A percentile compares a stretch with the other conserved stretches of the same genome.
phyloP scores from a whole-genome alignment of 1,140 invertebrate genomes.

The Heterodera schachtii region DNA sequence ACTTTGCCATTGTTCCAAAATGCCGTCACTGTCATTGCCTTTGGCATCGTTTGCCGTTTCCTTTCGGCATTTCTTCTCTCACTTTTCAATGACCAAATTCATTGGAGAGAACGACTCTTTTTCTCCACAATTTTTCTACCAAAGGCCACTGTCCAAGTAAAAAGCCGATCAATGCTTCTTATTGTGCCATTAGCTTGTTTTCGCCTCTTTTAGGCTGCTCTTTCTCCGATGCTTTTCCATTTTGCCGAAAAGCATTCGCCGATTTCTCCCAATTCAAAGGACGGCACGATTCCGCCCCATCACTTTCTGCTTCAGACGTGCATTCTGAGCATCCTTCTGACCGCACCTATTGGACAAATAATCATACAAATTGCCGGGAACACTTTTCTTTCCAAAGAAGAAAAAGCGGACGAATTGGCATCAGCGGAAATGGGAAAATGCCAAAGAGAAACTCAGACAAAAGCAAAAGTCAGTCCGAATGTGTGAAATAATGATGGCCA shows the following conservation, averaged over 20 bases:
- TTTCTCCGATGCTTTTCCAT: slow-evolving; percentile 49
- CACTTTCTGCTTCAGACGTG: slow-evolving; percentile 49
- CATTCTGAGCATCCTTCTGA: slow-evolving; percentile 50
- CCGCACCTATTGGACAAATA: slow-evolving; percentile 51
- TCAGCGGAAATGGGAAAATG: neutral
- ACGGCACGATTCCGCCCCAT: neutral
- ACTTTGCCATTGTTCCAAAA: slow-evolving; percentile 40
- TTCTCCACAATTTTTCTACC: slow-evolving; percentile 47
- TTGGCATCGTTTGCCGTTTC: slow-evolving; percentile 43
- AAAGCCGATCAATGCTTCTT: neutral
- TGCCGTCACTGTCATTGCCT: slow-evolving; percentile 42
- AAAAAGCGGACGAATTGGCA: neutral
- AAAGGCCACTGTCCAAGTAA: slow-evolving; percentile 55
- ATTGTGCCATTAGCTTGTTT: neutral
- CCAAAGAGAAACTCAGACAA: neutral
- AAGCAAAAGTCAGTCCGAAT: neutral
- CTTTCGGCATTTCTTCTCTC: slow-evolving; percentile 40
- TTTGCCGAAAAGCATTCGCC: slow-evolving; percentile 9
- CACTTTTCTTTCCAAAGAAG: slow-evolving; percentile 15
- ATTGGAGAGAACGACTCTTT: slow-evolving; percentile 42
- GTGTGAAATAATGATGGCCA: neutral
- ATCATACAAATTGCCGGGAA: slow-evolving; percentile 19
- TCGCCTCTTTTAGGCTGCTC: slow-evolving; percentile 43
- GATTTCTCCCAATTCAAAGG: slow-evolving; percentile 3
- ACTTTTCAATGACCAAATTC: slow-evolving; percentile 29